Base-by-base conservation (phyloP, 2,888 invertebrate species). In the Drosophila ezoana region DNA sequence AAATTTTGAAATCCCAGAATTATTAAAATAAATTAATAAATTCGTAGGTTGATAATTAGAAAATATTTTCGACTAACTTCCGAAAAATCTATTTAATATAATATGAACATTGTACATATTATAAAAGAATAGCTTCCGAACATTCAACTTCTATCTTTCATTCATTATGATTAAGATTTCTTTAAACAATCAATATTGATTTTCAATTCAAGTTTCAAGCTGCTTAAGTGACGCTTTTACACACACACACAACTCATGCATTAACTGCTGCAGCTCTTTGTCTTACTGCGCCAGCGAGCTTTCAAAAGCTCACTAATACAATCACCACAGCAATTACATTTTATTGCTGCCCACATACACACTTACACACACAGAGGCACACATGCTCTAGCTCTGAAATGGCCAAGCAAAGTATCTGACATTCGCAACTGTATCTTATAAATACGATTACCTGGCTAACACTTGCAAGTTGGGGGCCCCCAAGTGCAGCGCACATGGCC, bases 341-440 rank as follows among this genome's bases (percentile, higher is more conserved):
- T 66, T 72, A 75, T 63, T 62, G 40, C 57, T 16, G 44, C 33
- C 40, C 48, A 35, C 35, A 51, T 38, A 57, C 33, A 51, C 53
- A 43, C 13, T 45, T 41, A 49, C 4, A 48, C 13, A 49, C 4
- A 54, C 20, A 20, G 5, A 40, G 16, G 44, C 1, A 38, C 20
- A 18, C 13, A 28, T 28, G 28, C 8, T 28, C 28, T 28, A 23
- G 18, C 35, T 67, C 52, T 72, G 49, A 72, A 72, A 74, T 77
- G 78, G 56, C 61, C 59, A 71, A 63, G 76, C 71, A 69, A 76
- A 82, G 72, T 67, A 76, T 69, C 72, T 81, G 78, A 68, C 76
- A 73, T 73, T 77, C 66, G 66, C 62, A 76, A 76, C 77, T 81
- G 81, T 81, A 81, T 87, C 85, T 82, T 87, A 82, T 87, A 82